Base-by-base conservation (phyloP, 2,888 invertebrate genomes). In the Agrotis segetum region DNA sequence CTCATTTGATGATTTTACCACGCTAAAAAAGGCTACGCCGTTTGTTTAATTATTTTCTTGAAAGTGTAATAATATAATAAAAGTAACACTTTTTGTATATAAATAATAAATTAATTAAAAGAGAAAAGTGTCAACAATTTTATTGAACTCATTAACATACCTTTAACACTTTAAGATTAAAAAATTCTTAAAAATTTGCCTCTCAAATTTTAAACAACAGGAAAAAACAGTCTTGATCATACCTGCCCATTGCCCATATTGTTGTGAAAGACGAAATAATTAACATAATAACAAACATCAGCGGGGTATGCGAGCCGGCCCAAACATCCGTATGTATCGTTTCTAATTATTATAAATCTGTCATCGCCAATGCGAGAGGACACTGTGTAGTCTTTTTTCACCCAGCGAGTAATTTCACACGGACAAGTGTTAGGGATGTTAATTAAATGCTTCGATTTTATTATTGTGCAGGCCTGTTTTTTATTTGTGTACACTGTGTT, bases 271-370 rank as follows among this genome's bases (percentile, higher is more conserved):
- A 65, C 19, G 7, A 66, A 62, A 53, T 19, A 49, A 67, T 59
- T 21, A 59, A 34, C 34, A 60, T 34, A 67, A 66, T 59, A 55
- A 61, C 44, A 50, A n/a, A n/a, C n/a, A 56, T 24, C 52, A 44
- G 5, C 2, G 9, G 47, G 24, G 50, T 1, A 29, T 50, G 78
- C 55, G 69, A 19, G 40, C 50, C 49, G 0, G 2, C 21, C 68
- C n/a, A 3, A 9, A 3, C 4, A 56, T 0, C 88, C 34, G 92
- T 94, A 88, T 92, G 93, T 94, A 84, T 85, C 65, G 19, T 74
- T 85, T 88, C 92, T 95, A 95, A 95, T 95, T 95, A 96, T 94
- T 95, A 93, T 94, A 95, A 95, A 96, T 95, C 95, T 92, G 94
- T 95, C 95, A 90, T 82, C 93, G 87, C 84, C 85, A 85, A 88